These are phyloP conservation scores for Microctonus hyperodae DNA, from an alignment of 2,888 invertebrate genomes.

Conservation along the genomic window DNA sequence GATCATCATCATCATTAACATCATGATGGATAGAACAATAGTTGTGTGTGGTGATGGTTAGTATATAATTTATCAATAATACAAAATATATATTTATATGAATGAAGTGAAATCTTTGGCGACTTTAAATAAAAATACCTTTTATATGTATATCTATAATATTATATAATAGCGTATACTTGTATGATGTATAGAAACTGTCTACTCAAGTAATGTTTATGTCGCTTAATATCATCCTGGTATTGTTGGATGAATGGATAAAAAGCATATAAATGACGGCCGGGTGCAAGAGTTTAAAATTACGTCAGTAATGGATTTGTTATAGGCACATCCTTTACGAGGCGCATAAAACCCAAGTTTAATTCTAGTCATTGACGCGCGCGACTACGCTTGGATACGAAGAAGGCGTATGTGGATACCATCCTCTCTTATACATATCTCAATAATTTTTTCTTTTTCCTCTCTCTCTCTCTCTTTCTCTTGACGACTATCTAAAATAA, in stretches of 20 bases:
- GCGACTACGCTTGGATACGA: background rate
- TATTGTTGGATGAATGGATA: slow-evolving; percentile 10
- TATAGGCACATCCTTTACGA: slow-evolving; percentile 39
- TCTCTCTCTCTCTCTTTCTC: background rate
- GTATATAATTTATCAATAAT: background rate
- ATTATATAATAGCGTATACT: background rate
- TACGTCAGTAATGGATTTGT: slow-evolving; percentile 54
- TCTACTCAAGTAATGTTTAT: slow-evolving; percentile 25
- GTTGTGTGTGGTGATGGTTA: background rate
- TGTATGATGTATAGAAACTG: slow-evolving; percentile 4
- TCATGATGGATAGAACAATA: background rate
- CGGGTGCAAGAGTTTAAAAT: slow-evolving; percentile 43
- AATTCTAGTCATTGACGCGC: slow-evolving; percentile 38
- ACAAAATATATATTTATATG: too few relatives aligned
- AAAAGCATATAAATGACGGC: slow-evolving; percentile 32
- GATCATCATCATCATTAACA: too few relatives aligned
- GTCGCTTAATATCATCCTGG: background rate
- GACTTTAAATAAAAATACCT: background rate
- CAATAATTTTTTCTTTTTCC: background rate
- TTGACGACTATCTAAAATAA: background rate
- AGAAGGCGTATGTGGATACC: slow-evolving; percentile 5
- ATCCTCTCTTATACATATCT: background rate
- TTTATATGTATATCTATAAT: background rate
- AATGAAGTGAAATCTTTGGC: background rate
- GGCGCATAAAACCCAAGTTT: slow-evolving; percentile 27